phyloP scores from a whole-genome alignment of 2,797 vertebrate genomes.

The Sebastes trivittatus region DNA sequence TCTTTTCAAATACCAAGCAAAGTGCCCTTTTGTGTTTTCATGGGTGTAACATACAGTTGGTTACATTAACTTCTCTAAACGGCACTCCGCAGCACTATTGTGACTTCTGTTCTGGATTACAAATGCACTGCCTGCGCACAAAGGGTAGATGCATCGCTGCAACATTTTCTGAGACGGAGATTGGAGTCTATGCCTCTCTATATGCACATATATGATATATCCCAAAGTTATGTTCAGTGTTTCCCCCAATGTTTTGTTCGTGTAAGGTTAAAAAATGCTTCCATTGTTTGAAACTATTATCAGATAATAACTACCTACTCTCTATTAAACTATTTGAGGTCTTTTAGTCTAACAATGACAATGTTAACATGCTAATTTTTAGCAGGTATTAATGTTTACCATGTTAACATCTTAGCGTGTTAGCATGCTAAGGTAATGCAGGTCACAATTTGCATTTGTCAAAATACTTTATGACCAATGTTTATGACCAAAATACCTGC shows the following conservation, averaged over 20 bases:
- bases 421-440: no score
- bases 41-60: background rate
- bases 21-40: background rate
- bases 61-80: background rate
- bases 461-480: background rate
- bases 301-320: background rate
- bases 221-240: background rate
- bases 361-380: background rate
- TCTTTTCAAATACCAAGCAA: constrained; percentile 12
- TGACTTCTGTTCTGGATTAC: background rate
- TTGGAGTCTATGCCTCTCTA: background rate
- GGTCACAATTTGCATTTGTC: background rate
- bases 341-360: background rate
- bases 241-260: background rate
- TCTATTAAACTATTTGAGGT: background rate
- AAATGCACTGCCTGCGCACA: background rate
- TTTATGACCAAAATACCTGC: background rate
- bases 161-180: background rate
- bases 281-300: background rate
- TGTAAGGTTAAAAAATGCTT: accelerated
- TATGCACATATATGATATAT: background rate
- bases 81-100: background rate
- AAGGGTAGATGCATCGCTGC: background rate
- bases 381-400: background rate
- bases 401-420: background rate